Base-by-base conservation (phyloP, 2,888 invertebrate species). In the Eupeodes luniger region DNA sequence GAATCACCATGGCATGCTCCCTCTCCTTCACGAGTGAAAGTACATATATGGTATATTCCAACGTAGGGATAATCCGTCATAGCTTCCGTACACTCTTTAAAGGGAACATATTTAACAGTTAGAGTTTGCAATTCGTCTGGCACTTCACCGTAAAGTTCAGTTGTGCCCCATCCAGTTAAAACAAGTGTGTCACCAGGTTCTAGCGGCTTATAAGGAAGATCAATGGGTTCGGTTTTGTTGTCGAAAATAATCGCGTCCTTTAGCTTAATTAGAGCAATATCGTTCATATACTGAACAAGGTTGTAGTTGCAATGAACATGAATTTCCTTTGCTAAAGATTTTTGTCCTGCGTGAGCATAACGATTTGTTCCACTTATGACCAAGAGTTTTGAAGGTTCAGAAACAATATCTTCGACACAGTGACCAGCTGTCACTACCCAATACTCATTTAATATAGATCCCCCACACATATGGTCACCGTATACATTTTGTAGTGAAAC, bases 221-320 rank as follows among this genome's bases (percentile, higher is more conserved):
- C 94, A 1, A 96, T 93, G 0, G 94, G 94, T 59, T 95, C 93
- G 0, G 96, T 95, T 0, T 91, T 91, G 9, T 94, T 93, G 59
- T 94, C 93, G 74, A 95, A 95, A 14, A 91, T 92, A 1, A 96
- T 94, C 57, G 95, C 94, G 0, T 94, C 91, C 6, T 94, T 93
- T 27, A 96, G 94, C 91, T 95, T 95, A 11, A 97, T 90, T 5
- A 97, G 92, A 0, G 96, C 96, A 69, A 97, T 96, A 90, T 97
- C 97, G 91, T 96, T 95, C 90, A 70, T 91, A 93, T 19, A 90
- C 78, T 0, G 93, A 92, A 4, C 89, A 36, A 59, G 89, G 47
- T 92, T 91, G 79, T 92, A 93, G 36, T 91, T 91, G 76, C 91
- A 91, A 70, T 93, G 93, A 89, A 90, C 90, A 12, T 91, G 80